These are phyloP conservation scores for Sinotaia quadrata DNA, from an alignment of 2,888 invertebrate genomes.

Conservation along the genomic window DNA sequence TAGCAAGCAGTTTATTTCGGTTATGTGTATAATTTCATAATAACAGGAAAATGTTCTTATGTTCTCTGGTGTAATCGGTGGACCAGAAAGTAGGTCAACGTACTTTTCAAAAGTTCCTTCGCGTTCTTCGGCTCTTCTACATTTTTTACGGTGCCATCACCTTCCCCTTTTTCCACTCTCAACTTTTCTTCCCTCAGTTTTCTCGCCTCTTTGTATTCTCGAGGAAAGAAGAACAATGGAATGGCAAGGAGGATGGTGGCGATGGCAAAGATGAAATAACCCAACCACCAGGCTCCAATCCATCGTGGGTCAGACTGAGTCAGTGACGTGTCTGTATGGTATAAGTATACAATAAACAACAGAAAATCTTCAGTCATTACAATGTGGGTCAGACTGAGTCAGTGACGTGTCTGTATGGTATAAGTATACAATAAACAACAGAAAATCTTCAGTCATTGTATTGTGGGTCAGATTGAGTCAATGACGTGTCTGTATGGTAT, in stretches of 20 bases:
- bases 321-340: not conserved
- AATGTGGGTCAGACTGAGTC: too few relatives aligned
- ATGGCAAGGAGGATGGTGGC: not conserved
- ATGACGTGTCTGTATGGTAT: too few relatives aligned
- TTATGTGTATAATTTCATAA: too few relatives aligned
- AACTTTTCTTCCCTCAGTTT: too few relatives aligned
- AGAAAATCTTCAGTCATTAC: not conserved
- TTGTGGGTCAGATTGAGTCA: too few relatives aligned
- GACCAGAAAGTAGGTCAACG: not conserved
- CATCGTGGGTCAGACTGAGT: not conserved
- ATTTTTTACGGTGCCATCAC: not conserved
- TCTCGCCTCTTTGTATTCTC: too few relatives aligned
- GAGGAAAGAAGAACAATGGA: not conserved
- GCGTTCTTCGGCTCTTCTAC: not conserved
- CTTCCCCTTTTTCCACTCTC: too few relatives aligned
- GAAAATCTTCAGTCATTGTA: too few relatives aligned
- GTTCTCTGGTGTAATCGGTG: not conserved
- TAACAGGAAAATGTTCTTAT: not conserved
- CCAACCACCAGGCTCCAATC: not conserved
- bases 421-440: too few relatives aligned
- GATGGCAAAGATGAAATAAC: not conserved
- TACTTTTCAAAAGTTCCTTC: not conserved
- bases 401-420: too few relatives aligned
- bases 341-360: not conserved
- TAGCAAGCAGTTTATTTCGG: too few relatives aligned